Percentiles rank a stretch among this genome's conserved stretches.
Conservation (phyloP, 2,888 invertebrate genomes). For the Rotaria magnacalcarata region DNA sequence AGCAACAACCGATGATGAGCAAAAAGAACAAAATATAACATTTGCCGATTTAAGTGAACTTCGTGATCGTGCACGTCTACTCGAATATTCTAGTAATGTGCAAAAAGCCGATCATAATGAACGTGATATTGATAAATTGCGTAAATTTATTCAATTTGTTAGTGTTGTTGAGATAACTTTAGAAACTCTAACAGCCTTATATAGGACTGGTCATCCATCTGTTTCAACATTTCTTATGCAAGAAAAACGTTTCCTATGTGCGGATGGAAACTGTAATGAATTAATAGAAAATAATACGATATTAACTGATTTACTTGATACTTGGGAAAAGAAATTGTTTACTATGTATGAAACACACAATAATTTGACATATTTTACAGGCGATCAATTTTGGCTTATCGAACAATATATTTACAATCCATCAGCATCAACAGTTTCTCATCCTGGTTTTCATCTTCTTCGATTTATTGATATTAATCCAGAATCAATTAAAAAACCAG, state of each 20-base stretch:
- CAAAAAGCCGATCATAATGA: neutral
- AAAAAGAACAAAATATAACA: neutral
- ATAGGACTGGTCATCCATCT: neutral
- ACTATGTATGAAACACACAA: neutral
- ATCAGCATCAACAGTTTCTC: too few relatives aligned
- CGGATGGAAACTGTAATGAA: neutral
- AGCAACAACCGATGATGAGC: neutral
- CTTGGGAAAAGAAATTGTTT: neutral
- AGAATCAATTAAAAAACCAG: neutral
- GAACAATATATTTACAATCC: neutral
- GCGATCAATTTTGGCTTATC: neutral
- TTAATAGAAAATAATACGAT: neutral
- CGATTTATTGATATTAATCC: neutral
- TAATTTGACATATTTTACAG: neutral
- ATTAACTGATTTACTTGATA: neutral
- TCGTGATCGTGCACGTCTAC: conserved; percentile 23
- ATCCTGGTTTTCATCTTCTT: neutral
- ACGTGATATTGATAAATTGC: neutral
- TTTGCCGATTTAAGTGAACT: conserved; percentile 32
- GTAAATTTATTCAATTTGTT: neutral
- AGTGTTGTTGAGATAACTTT: neutral
- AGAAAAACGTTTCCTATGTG: neutral
- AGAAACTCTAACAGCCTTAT: neutral
- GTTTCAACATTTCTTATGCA: neutral
- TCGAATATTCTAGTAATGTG: conserved; percentile 8